Conservation (phyloP, 2,888 invertebrate genomes). For the Orgyia antiqua region DNA sequence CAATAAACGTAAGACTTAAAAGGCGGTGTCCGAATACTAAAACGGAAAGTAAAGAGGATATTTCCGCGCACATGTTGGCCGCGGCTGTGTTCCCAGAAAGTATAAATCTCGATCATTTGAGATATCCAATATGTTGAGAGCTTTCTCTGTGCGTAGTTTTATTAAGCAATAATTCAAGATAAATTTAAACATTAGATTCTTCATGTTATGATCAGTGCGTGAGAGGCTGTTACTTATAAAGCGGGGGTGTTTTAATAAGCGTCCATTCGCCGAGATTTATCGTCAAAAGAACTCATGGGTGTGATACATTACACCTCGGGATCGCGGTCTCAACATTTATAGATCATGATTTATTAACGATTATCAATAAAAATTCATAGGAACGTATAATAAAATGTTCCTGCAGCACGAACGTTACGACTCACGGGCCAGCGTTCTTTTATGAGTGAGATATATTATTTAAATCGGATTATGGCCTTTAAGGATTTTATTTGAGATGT, state of each 20-base stretch:
- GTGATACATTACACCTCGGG: slow-evolving; percentile 51
- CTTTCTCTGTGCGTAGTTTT: slow-evolving; percentile 23
- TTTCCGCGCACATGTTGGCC: slow-evolving; percentile 59
- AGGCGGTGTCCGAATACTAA: slow-evolving; percentile 59
- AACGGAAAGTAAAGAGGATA: slow-evolving; percentile 57
- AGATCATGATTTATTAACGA: slow-evolving; percentile 52
- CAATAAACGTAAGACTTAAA: slow-evolving; percentile 55
- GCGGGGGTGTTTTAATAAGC: slow-evolving; percentile 49
- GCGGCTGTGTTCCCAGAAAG: slow-evolving; percentile 35
- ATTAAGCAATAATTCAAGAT: slow-evolving; percentile 21
- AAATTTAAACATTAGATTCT: slow-evolving; percentile 21
- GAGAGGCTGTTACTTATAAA: slow-evolving; percentile 21
- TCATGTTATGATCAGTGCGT: slow-evolving; percentile 22
- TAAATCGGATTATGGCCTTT: slow-evolving; percentile 47
- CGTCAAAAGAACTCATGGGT: slow-evolving; percentile 37
- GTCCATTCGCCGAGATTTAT: slow-evolving; percentile 53
- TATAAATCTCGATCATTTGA: slow-evolving; percentile 37
- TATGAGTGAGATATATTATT: slow-evolving; percentile 45
- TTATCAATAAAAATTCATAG: slow-evolving; percentile 57
- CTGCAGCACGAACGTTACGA: slow-evolving; percentile 34
- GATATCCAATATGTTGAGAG: slow-evolving; percentile 32
- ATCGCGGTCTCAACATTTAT: slow-evolving; percentile 41
- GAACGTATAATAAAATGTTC: slow-evolving; percentile 43
- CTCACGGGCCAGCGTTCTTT: slow-evolving; percentile 37
- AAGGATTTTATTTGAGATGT: slow-evolving; percentile 36